A percentile compares a stretch with the other conserved stretches of the same genome.
Conservation (phyloP, 2,888 invertebrate genomes). For the Coremacera marginata region DNA sequence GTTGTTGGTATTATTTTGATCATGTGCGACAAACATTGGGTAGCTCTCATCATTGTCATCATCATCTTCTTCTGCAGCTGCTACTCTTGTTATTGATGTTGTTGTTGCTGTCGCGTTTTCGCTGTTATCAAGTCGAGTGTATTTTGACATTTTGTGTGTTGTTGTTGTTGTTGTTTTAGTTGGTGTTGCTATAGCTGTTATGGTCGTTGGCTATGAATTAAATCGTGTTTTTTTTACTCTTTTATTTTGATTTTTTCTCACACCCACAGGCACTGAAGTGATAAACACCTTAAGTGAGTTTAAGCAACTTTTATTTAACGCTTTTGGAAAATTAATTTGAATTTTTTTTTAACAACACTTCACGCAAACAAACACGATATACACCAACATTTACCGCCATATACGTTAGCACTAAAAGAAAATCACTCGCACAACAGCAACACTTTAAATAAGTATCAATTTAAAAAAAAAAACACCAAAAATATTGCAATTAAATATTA, state of each 20-base stretch:
- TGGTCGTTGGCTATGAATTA: slow-evolving; percentile 38
- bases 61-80: slow-evolving; percentile 14
- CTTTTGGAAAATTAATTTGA: not conserved
- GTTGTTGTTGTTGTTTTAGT: slow-evolving; percentile 36
- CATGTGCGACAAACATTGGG: slow-evolving; percentile 17
- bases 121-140: slow-evolving; percentile 31
- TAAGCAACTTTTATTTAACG: not conserved
- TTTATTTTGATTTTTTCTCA: not conserved
- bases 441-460: not conserved
- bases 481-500: not conserved
- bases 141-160: slow-evolving; percentile 41
- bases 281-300: not conserved
- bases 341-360: not conserved
- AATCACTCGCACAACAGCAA: not conserved
- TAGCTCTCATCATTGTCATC: slow-evolving; percentile 27
- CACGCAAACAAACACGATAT: not conserved
- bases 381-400: not conserved
- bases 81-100: not conserved
- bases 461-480: not conserved
- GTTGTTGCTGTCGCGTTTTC: not conserved
- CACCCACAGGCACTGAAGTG: not conserved
- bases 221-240: not conserved
- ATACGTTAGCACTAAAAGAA: not conserved
- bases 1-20: slow-evolving; percentile 31
- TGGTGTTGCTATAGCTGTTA: slow-evolving; percentile 40